These are phyloP conservation scores for Malurus leucopterus DNA, from an alignment of 2,797 vertebrate genomes.

Conservation along the genomic window DNA sequence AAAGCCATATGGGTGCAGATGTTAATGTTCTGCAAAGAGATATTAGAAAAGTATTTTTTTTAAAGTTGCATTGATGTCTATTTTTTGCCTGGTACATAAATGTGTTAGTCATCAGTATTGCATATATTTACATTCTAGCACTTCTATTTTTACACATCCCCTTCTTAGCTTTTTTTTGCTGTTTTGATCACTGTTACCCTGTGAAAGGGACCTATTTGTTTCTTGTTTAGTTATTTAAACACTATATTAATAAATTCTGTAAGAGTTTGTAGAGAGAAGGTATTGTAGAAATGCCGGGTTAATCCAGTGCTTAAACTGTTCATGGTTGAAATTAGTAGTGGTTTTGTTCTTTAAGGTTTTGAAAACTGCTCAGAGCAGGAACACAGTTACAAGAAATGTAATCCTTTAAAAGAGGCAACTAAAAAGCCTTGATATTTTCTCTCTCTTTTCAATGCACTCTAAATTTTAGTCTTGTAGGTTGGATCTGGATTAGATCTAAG, in stretches of 20 bases:
- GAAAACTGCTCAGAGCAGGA: background rate
- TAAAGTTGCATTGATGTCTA: background rate
- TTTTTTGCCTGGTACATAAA: background rate
- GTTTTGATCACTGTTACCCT: background rate
- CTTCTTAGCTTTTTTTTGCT: background rate
- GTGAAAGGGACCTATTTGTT: background rate
- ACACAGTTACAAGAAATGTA: background rate
- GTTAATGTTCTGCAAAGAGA: background rate
- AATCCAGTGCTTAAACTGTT: background rate
- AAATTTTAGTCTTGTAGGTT: background rate
- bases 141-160: background rate
- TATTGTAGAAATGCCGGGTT: background rate
- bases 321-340: background rate
- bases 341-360: background rate
- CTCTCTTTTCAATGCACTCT: background rate
- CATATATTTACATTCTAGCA: background rate
- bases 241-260: background rate
- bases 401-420: background rate
- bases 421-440: background rate
- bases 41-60: background rate
- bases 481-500: constrained; percentile 18
- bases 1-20: background rate
- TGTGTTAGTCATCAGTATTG: background rate
- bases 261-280: background rate
- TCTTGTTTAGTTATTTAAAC: background rate